A percentile compares a stretch with the other conserved stretches of the same genome.
phyloP scores from a whole-genome alignment of 2,888 invertebrate species.

The Hypsopygia costalis region DNA sequence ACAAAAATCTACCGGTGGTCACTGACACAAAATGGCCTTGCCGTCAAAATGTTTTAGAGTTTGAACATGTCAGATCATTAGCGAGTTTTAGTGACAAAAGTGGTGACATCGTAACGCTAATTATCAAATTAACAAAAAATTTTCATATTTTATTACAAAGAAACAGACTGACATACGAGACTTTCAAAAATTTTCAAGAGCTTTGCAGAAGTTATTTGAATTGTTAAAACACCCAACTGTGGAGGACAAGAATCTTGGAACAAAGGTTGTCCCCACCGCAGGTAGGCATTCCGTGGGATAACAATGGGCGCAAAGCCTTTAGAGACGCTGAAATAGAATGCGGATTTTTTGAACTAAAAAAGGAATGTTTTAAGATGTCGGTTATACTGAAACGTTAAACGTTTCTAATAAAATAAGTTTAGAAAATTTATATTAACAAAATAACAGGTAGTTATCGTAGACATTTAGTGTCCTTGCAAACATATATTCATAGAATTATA shows the following conservation, averaged over 20 bases:
- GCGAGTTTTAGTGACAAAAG: neutral
- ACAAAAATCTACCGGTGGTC: neutral
- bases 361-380: neutral
- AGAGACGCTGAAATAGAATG: neutral
- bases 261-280: constrained; percentile 1
- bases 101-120: neutral
- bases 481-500: too few relatives aligned
- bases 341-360: neutral
- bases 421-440: too few relatives aligned
- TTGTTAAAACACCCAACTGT: neutral
- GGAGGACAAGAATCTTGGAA: neutral
- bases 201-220: neutral
- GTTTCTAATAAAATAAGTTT: neutral
- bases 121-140: too few relatives aligned
- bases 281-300: constrained; percentile 1
- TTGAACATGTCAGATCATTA: neutral
- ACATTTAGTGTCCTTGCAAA: too few relatives aligned
- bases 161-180: neutral
- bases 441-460: too few relatives aligned
- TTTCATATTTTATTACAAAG: neutral
- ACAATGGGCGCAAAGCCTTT: constrained; percentile 2
- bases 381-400: neutral
- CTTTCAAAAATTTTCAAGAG: neutral
- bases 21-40: neutral
- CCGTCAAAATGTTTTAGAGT: neutral